phyloP scores from a whole-genome alignment of 2,113 vertebrate genomes.

The Hyperopisus bebe region DNA sequence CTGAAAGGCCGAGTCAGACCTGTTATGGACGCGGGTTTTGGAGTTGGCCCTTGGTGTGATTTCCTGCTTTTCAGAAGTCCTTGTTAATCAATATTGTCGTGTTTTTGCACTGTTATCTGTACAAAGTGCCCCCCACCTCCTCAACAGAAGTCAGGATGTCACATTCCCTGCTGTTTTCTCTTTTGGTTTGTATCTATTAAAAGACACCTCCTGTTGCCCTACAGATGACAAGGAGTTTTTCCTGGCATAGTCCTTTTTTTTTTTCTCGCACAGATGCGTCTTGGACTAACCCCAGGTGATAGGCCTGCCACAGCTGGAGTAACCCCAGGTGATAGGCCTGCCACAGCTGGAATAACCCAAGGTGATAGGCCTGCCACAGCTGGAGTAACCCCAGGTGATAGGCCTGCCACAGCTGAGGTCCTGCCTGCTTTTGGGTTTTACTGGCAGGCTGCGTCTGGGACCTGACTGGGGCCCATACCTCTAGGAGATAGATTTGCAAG shows the following conservation, averaged over 20 bases:
- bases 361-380: neutral
- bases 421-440: neutral
- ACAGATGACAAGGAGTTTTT: neutral
- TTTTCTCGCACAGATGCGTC: neutral
- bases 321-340: too few relatives aligned
- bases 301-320: too few relatives aligned
- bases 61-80: neutral
- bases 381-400: neutral
- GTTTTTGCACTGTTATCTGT: neutral
- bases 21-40: neutral
- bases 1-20: neutral
- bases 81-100: neutral
- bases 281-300: neutral
- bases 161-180: neutral
- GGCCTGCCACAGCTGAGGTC: neutral
- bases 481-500: neutral
- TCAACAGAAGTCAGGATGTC: neutral
- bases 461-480: neutral
- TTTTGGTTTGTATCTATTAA: constrained; percentile 4
- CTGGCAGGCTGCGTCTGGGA: neutral
- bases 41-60: neutral
- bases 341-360: too few relatives aligned
- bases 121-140: neutral
- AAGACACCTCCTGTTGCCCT: neutral
- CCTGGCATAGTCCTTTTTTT: neutral